Percentiles rank a stretch among this genome's conserved stretches.
Evolutionary conservation across 2,113 vertebrate species (phyloP).

Genomic region (Osmerus mordax): DNA sequence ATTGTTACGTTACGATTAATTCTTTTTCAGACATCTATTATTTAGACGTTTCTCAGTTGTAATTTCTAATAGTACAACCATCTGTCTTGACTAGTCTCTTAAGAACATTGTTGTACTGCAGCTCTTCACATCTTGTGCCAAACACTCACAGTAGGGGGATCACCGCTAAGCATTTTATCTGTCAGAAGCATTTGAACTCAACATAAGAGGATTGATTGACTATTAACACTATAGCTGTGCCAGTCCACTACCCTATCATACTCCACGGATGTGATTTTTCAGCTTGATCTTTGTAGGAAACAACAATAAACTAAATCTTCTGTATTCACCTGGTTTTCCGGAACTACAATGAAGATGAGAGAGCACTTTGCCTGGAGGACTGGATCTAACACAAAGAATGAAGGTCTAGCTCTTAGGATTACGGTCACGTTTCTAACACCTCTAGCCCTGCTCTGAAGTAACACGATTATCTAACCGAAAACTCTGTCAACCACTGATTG

Average conservation of each 20-base stretch:
- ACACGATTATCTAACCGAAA: constrained; percentile 22
- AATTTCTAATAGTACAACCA: constrained; percentile 37
- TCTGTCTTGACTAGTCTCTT: constrained; percentile 14
- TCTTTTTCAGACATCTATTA: constrained; percentile 49
- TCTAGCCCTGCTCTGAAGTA: constrained; percentile 9
- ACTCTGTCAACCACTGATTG: neutral
- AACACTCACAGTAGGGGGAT: no score
- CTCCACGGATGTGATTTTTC: no score
- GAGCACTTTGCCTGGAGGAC: no score
- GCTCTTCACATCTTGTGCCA: neutral
- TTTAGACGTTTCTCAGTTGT: constrained; percentile 44
- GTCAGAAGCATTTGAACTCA: neutral
- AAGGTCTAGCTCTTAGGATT: no score
- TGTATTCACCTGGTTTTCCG: no score
- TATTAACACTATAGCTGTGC: neutral
- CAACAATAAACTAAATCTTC: no score
- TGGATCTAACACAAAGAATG: no score
- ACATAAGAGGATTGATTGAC: neutral
- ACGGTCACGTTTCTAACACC: constrained; percentile 11
- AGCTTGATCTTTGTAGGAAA: no score
- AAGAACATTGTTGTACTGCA: neutral
- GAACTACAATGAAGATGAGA: no score
- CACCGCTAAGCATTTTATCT: neutral
- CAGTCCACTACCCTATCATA: no score
- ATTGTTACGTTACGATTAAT: no score